Evolutionary conservation across 2,113 vertebrate species (phyloP), one percentile per base, ranked within the genome.

Genomic region (Eretmochelys imbricata): DNA sequence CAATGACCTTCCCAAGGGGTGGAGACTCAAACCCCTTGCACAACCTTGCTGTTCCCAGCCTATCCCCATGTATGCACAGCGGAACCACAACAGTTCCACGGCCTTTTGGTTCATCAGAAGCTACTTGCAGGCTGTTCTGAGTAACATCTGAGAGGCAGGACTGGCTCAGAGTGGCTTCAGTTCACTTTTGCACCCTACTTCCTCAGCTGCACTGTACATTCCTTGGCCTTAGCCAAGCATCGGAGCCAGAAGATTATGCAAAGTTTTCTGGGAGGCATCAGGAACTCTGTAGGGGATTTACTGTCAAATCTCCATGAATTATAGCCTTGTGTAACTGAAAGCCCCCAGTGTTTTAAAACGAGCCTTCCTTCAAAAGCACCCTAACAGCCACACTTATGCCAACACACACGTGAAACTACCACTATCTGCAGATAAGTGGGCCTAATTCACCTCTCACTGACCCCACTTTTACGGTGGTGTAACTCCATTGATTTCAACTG

Each of bases 381-480:
- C 16, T 12, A 25, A 6, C 38, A 8, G 1, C 24, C 19, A 69
- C 76, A 65, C 24, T 19, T 76, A 57, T 62, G 62, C 12, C 29
- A 6, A 5, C 0, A 0, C 1, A 1, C n/a, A 10, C 19, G 7
- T 10, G 16, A 78, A n/a, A 2, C 76, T 80, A 38, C 31, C 29
- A 0, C 51, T 35, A 80, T 57, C 62, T 16, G 17, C 51, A 53
- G 48, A 5, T 0, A 0, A 82, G 50, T 29, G 12, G 5, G 5
- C 10, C 14, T 59, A 38, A 5, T 29, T 2, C 12, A 65, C 31
- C 38, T 6, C 10, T 81, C 17, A 8, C 19, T 22, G 65, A 72
- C 29, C 27, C 4, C 5, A 2, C 14, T 46, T 69, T 25, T 62
- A 65, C n/a, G 31, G 12, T 1, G 5, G 14, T 12, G 5, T n/a